Conservation (phyloP, 2,888 invertebrate genomes). For the Limenitis camilla region DNA sequence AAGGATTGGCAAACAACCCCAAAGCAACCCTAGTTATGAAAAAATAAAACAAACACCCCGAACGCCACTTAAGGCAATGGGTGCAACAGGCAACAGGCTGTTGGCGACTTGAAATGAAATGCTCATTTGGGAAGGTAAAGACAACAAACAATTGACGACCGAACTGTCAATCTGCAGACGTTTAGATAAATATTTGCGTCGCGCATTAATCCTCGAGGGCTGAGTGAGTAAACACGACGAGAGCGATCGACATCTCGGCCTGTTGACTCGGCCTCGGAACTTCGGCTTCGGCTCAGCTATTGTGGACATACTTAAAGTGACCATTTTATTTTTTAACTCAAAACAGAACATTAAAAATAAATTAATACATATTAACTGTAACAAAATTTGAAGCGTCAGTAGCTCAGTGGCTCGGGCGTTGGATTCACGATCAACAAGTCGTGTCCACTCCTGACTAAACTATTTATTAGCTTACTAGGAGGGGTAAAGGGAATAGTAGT, state of each 20-base stretch:
- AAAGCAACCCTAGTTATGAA: conserved; percentile 24
- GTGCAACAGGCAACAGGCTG: conserved; percentile 35
- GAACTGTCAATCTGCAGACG: conserved; percentile 74
- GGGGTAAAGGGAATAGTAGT: no score
- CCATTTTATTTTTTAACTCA: no score
- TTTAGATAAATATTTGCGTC: conserved; percentile 72
- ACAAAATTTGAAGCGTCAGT: no score
- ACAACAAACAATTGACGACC: conserved; percentile 73
- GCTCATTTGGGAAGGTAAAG: conserved; percentile 72
- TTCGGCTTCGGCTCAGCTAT: conserved; percentile 25
- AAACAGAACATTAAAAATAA: no score
- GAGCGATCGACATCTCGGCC: conserved; percentile 62
- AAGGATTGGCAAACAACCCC: not conserved
- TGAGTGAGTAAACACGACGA: conserved; percentile 52
- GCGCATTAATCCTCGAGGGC: conserved; percentile 70
- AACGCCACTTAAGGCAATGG: conserved; percentile 68
- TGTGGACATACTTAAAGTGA: conserved; percentile 17
- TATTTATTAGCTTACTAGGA: no score
- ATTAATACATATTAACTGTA: no score
- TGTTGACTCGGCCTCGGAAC: conserved; percentile 54
- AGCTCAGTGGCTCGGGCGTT: no score
- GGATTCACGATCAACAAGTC: no score
- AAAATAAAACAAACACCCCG: conserved; percentile 48
- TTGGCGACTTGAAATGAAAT: conserved; percentile 55
- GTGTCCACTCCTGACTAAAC: no score